Evolutionary conservation across 2,113 vertebrate genomes (phyloP), one percentile per base, ranked within the genome.

Genomic region (Nycticryphes semicollaris): DNA sequence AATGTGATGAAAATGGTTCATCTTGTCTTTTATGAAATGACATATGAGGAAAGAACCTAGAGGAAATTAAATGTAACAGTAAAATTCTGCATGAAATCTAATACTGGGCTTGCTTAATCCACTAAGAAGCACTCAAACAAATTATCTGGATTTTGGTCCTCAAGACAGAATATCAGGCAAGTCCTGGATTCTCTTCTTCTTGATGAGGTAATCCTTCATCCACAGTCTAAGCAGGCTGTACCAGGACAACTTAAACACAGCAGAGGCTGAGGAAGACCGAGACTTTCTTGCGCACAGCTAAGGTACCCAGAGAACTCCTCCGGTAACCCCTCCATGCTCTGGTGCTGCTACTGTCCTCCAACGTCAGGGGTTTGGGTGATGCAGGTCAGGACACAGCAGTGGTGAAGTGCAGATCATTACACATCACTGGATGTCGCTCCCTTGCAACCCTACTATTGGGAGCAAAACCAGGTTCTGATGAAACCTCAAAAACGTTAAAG

Each of bases 51-150:
- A 60, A 81, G 25, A 91, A 59, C 25, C 13, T 10, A 62, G 41
- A 79, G 33, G 21, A 81, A 89, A 78, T 68, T 1, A 94, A 76
- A 74, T 53, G n/a, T 72, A 93, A 72, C 33, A 72, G 51, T 75
- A 77, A 95, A 47, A 37, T 64, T 75, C 82, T 68, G 6, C 53
- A 76, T 35, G 31, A 90, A 83, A 72, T 60, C 24, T 64, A 75
- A 73, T 50, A 35, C 25, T 68, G 66, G 30, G 39, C 41, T 62
- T 80, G 94, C 73, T 70, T 76, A 72, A 91, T 89, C 84, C 79
- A 93, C 67, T 63, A 69, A 94, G 92, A 93, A 89, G 62, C 62
- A 89, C 74, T 82, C 83, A 78, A 45, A 62, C 21, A 77, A 92
- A 90, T 87, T 67, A 89, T 47, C 50, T 89, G 50, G 23, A 81